These are phyloP conservation scores for Gymnoscopelus microlampas DNA, from an alignment of 2,797 vertebrate genomes.

Conservation along the genomic window DNA sequence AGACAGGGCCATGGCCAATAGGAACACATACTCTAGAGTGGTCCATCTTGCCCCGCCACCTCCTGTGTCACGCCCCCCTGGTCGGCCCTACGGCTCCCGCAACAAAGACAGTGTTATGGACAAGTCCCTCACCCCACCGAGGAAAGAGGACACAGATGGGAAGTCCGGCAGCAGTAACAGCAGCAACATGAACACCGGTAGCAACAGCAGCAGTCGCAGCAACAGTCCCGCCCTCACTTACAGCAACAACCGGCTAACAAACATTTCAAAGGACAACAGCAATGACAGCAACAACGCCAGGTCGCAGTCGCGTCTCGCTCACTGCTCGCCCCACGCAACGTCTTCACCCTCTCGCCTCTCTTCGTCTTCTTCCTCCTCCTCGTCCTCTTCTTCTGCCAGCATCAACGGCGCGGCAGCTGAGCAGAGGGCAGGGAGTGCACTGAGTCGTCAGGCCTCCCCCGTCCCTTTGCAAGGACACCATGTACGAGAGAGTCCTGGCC, in stretches of 20 bases:
- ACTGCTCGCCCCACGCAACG: constrained; percentile 64
- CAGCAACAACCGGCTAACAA: constrained; percentile 66
- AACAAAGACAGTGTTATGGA: constrained; percentile 81
- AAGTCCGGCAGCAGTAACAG: constrained; percentile 69
- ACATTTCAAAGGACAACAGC: constrained; percentile 68
- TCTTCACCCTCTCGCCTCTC: constrained; percentile 65
- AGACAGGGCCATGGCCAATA: constrained; percentile 83
- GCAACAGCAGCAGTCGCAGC: constrained; percentile 71
- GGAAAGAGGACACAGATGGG: constrained; percentile 77
- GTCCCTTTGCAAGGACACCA: constrained; percentile 72
- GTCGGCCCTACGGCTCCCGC: constrained; percentile 83
- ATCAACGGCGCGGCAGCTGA: constrained; percentile 61
- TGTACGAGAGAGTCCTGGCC: constrained; percentile 70
- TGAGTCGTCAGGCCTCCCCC: constrained; percentile 69
- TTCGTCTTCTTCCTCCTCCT: constrained; percentile 60
- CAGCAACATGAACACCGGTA: constrained; percentile 52
- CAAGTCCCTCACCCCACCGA: constrained; percentile 57
- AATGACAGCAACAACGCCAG: constrained; percentile 69
- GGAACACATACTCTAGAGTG: constrained; percentile 82
- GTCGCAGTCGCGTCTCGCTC: constrained; percentile 70
- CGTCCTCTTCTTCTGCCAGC: constrained; percentile 60
- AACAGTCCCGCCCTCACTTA: constrained; percentile 74
- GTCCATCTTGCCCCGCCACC: constrained; percentile 79
- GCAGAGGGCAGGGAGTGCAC: constrained; percentile 70
- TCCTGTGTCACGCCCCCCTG: constrained; percentile 83